Evolutionary conservation across 2,888 invertebrate genomes (phyloP).

Genomic region (Stenchaetothrips biformis): DNA sequence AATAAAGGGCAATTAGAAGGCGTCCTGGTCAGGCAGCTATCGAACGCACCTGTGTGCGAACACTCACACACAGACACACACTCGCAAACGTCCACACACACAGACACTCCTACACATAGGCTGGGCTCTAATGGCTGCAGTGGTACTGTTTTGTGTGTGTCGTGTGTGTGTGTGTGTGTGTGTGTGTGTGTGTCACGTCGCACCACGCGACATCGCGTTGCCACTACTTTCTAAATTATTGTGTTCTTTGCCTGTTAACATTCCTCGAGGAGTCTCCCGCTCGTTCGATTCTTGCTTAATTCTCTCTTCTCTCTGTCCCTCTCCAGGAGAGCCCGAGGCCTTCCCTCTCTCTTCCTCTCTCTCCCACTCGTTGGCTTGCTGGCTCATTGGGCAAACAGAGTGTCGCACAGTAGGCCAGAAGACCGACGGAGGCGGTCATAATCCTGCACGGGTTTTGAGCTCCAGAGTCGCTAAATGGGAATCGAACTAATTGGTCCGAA

Average conservation of each 20-base stretch:
- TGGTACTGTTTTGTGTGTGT: background rate
- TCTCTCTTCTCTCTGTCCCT: background rate
- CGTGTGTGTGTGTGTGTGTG: background rate
- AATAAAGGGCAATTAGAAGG: slow-evolving; percentile 18
- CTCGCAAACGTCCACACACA: background rate
- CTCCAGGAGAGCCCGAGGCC: too few relatives aligned
- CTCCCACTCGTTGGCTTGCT: too few relatives aligned
- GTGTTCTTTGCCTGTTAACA: slow-evolving; percentile 12
- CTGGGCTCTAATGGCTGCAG: too few relatives aligned
- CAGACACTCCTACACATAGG: background rate
- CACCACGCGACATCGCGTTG: background rate
- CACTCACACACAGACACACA: background rate
- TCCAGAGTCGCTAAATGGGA: too few relatives aligned
- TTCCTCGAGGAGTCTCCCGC: background rate
- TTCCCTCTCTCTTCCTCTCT: too few relatives aligned
- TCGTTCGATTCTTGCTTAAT: background rate
- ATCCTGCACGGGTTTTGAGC: too few relatives aligned
- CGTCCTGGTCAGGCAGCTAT: background rate
- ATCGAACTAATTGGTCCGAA: too few relatives aligned
- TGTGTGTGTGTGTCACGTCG: background rate
- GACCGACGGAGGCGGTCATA: too few relatives aligned
- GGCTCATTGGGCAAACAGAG: too few relatives aligned
- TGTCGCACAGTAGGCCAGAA: too few relatives aligned
- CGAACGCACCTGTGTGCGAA: background rate
- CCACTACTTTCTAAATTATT: slow-evolving; percentile 17